These are phyloP conservation scores for Leptinotarsa peninsularis DNA, from an alignment of 2,888 invertebrate genomes.

Conservation along the genomic window DNA sequence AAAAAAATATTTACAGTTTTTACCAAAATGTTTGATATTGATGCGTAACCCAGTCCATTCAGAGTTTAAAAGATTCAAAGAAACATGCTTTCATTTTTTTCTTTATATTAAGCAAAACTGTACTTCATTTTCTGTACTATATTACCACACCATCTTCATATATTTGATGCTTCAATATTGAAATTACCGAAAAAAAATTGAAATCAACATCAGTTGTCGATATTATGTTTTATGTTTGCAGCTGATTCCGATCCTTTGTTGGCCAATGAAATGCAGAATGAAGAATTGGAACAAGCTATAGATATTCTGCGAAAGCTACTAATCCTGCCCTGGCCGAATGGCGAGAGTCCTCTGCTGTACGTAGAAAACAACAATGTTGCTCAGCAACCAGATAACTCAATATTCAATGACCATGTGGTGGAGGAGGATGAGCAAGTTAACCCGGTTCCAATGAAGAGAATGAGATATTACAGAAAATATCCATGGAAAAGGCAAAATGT, in stretches of 20 bases:
- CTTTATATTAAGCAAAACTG: too few relatives aligned
- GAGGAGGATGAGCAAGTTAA: constrained; percentile 23
- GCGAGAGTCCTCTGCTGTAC: constrained; percentile 61
- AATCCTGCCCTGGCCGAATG: constrained; percentile 59
- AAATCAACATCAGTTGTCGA: too few relatives aligned
- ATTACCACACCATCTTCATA: too few relatives aligned
- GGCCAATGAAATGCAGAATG: constrained; percentile 37
- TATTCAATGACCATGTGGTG: background rate
- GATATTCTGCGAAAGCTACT: constrained; percentile 51
- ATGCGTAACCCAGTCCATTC: too few relatives aligned
- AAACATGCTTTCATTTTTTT: too few relatives aligned
- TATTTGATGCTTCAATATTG: too few relatives aligned
- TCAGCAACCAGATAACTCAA: constrained; percentile 6
- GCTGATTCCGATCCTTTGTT: background rate
- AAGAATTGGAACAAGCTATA: constrained; percentile 47
- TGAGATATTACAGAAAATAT: constrained; percentile 72
- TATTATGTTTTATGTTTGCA: background rate
- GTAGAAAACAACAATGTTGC: constrained; percentile 52
- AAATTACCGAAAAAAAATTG: too few relatives aligned
- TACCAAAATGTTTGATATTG: too few relatives aligned
- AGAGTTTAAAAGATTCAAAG: too few relatives aligned
- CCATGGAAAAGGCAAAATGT: constrained; percentile 74
- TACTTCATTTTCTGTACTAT: too few relatives aligned
- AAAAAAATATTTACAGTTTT: too few relatives aligned
- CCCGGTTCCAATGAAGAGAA: constrained; percentile 64